phyloP scores from a whole-genome alignment of 2,888 invertebrate genomes.

The Polydrusus pterygomalis region DNA sequence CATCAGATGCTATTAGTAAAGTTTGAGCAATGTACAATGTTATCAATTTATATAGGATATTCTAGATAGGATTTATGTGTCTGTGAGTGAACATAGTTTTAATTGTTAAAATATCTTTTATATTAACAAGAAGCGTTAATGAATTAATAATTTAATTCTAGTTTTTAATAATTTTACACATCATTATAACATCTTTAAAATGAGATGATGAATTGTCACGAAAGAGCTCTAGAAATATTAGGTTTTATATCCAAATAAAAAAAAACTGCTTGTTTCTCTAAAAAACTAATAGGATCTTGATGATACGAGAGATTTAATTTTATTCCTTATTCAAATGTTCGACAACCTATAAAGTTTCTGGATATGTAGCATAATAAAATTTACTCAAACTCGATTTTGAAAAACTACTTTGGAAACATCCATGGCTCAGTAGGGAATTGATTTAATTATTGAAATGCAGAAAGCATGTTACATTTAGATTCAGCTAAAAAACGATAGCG shows the following conservation, averaged over 20 bases:
- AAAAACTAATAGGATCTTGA: no score
- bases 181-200: no score
- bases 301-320: not conserved
- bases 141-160: no score
- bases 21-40: not conserved
- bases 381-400: not conserved
- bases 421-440: not conserved
- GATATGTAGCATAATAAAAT: not conserved
- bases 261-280: no score
- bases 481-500: not conserved
- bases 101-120: not conserved
- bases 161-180: no score
- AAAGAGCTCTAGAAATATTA: no score
- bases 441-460: conserved; percentile 15
- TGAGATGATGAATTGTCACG: no score
- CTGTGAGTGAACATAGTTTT: not conserved
- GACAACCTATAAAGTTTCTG: not conserved
- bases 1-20: conserved; percentile 3
- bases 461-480: not conserved
- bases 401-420: not conserved
- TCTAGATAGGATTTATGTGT: not conserved
- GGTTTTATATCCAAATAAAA: no score
- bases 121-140: no score
- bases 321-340: not conserved
- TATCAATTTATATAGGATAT: conserved; percentile 1